Evolutionary conservation across 1,140 invertebrate genomes (phyloP), one percentile per base, ranked within the genome.

Genomic region (Musca vetustissima): DNA sequence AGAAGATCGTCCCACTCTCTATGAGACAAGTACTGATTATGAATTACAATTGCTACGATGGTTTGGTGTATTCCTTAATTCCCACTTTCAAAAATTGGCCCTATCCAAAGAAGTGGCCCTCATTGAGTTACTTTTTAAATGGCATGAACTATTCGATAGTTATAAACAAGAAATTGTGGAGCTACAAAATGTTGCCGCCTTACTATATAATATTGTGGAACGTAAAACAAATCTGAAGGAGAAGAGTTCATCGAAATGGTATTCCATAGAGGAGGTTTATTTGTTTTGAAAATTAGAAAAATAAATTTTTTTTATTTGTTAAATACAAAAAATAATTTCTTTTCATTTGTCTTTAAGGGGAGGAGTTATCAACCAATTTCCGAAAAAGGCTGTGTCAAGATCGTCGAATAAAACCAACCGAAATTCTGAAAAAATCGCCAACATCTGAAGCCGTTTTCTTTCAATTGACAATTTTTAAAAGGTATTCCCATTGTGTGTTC

Each of bases 1-100:
- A 1, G 53, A 55, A 67, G 69, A 70, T 43, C 48, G 49, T 17
- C 49, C 59, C 4, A 47, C 55, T 0, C 50, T 24, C 21, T 7
- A 28, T 17, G 9, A 19, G 1, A 21, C 15, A 1, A 28, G 25
- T 64, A 67, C 71, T 21, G 69, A 82, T 69, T 78, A 76, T 17
- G 85, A 88, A 66, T 75, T 84, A 64, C 85, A 86, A 68, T 69
- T 89, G 4, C 80, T 88, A 55, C 81, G 86, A 61, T 90, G 89
- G 89, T 80, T 83, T 48, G 83, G 80, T 71, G 72, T 88, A 8
- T 64, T 90, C 1, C 71, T 89, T 1, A 88, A 89, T 73, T 85
- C 88, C 24, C 88, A 89, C 78, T 89, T 89, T 78, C 88, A 89
- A 68, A 84, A 88, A 68, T 86, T 88, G 70, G 68, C 88, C 17